These are phyloP conservation scores for Drosophila novamexicana DNA, from an alignment of 1,140 invertebrate species.

Conservation along the genomic window DNA sequence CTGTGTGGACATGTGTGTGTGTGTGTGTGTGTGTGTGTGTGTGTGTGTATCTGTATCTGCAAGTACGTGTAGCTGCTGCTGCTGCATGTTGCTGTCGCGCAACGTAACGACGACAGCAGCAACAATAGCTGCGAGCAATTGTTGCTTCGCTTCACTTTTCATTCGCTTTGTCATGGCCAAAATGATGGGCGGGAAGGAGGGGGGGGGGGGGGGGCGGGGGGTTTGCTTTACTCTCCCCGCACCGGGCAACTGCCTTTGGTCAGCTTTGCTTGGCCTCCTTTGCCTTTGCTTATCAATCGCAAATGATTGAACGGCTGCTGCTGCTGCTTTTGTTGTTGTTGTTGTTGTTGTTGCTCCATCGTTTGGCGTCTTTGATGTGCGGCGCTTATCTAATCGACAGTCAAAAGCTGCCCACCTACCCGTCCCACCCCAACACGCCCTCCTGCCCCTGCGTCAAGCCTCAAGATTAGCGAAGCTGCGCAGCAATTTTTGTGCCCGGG, in stretches of 20 bases:
- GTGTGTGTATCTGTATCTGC: slow-evolving; percentile 15
- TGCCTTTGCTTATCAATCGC: slow-evolving; percentile 46
- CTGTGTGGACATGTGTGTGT: not conserved
- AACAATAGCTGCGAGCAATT: not conserved
- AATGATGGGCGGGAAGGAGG: not conserved
- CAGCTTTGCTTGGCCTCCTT: slow-evolving; percentile 15
- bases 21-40: not conserved
- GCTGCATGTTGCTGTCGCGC: slow-evolving; percentile 4
- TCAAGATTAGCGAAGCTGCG: slow-evolving; percentile 58
- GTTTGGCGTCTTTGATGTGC: slow-evolving; percentile 56
- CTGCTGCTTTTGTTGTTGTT: slow-evolving; percentile 15
- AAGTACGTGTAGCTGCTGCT: slow-evolving; percentile 18
- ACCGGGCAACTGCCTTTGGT: slow-evolving; percentile 5
- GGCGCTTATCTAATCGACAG: slow-evolving; percentile 63
- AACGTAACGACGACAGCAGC: not conserved
- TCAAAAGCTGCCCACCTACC: not conserved
- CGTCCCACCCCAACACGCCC: not conserved
- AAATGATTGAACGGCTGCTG: slow-evolving; percentile 66
- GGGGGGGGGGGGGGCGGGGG: not conserved
- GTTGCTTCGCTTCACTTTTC: not conserved
- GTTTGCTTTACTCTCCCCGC: not conserved
- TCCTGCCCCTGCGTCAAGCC: not conserved
- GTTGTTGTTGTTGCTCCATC: slow-evolving; percentile 18
- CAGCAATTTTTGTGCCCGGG: slow-evolving; percentile 2
- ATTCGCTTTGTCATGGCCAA: slow-evolving; percentile 6